Conservation (phyloP, 1,140 invertebrate species). For the Zaprionus taronus region DNA sequence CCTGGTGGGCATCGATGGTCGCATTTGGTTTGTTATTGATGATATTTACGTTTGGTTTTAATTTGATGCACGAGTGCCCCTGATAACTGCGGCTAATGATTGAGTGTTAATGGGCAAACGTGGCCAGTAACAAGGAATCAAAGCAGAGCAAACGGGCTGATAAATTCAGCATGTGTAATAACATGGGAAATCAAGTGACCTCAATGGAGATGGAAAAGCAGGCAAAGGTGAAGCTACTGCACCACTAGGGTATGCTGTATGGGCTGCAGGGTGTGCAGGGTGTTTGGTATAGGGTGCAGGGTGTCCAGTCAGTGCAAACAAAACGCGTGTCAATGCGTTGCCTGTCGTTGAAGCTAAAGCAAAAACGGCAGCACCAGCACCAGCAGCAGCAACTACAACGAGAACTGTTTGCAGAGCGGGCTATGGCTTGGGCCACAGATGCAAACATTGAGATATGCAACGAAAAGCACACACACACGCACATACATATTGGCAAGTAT, state of each 20-base stretch:
- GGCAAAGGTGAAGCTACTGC: not conserved
- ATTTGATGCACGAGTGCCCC: constrained; percentile 76
- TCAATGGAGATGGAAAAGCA: constrained; percentile 5
- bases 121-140: constrained; percentile 59
- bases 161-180: constrained; percentile 24
- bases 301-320: constrained; percentile 66
- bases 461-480: constrained; percentile 59
- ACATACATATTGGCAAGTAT: constrained; percentile 57
- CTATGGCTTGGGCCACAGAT: constrained; percentile 51
- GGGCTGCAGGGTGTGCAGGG: not conserved
- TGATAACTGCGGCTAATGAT: constrained; percentile 61
- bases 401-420: constrained; percentile 39
- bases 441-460: constrained; percentile 80
- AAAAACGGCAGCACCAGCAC: constrained; percentile 26
- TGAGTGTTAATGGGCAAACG: constrained; percentile 78
- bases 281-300: constrained; percentile 12
- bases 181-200: constrained; percentile 31
- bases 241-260: not conserved
- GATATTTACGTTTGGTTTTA: constrained; percentile 66
- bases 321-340: constrained; percentile 72
- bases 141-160: constrained; percentile 12
- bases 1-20: not conserved
- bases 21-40: constrained; percentile 62
- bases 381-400: constrained; percentile 19
- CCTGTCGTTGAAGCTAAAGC: constrained; percentile 15